Base-by-base conservation (phyloP, 2,888 invertebrate genomes). In the Protonemura montana region DNA sequence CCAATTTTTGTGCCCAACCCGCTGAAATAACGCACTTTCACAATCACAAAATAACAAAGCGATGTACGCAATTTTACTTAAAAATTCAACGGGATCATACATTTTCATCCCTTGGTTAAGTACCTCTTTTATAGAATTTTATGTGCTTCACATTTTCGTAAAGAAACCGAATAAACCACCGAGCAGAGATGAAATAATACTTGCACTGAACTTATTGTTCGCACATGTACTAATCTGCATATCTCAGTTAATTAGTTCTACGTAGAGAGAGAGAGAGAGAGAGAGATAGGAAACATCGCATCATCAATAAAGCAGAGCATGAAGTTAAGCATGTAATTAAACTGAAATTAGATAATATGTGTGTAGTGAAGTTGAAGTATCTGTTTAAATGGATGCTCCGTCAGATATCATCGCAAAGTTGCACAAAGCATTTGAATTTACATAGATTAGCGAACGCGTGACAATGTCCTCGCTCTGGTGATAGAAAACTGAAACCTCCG, bases 221-320 rank as follows among this genome's bases (percentile, higher is more conserved):
- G 10, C 35, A 10, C 35, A 35, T 35, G 10, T 35, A 35, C 35
- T 16, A 59, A 59, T 59, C 21, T 59, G 59, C 59, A 59, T 59
- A 59, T 59, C 59, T 59, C 59, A 59, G 59, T 21, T 59, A 59
- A 59, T 59, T 59, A 59, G 59, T 59, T 59, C 59, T 59, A 35
- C 10, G 59, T 1, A 21, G 59, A 10, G 59, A 10, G 59, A 21
- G 13, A 21, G 13, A 13, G 3, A 59, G 59, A 21, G 6, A 10
- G 3, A 59, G 59, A 1, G 21, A 7, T 13, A 59, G 2, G 1
- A 21, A 59, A 13, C 59, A 21, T 10, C 3, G 59, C 13, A 10
- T 2, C 59, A 59, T 59, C 16, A 7, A 21, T 21, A 10, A 21
- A 1, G 59, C 21, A 59, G 16, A 10, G 59, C 59, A 59, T 59